Percentiles rank a stretch among this genome's conserved stretches.
phyloP scores from a whole-genome alignment of 2,113 vertebrate species.

The Talpa occidentalis region DNA sequence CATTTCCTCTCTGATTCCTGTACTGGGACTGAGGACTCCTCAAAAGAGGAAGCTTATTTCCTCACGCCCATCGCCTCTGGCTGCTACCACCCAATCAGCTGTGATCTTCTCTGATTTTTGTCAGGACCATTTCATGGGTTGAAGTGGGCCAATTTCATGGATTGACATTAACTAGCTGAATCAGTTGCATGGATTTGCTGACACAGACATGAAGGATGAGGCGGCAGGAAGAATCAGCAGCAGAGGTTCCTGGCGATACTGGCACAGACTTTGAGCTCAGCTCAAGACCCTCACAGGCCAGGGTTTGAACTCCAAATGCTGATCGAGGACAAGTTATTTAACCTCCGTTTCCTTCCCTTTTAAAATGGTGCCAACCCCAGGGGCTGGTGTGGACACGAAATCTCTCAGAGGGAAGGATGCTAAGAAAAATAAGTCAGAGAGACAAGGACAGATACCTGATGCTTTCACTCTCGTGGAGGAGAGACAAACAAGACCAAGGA shows the following conservation, averaged over 20 bases:
- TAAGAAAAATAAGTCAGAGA: no score
- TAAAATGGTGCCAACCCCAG: neutral
- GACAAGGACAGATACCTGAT: no score
- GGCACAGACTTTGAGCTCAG: neutral
- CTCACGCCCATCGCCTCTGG: no score
- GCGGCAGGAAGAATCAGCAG: neutral
- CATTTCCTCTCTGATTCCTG: neutral
- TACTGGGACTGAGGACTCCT: fast-evolving
- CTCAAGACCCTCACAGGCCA: neutral
- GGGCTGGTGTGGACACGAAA: no score
- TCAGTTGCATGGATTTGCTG: neutral
- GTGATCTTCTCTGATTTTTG: neutral
- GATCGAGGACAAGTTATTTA: neutral
- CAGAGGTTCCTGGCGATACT: neutral
- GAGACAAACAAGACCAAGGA: no score
- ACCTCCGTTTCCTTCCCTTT: neutral
- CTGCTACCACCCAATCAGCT: no score
- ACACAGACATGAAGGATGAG: fast-evolving
- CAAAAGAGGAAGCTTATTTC: no score
- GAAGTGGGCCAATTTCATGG: neutral
- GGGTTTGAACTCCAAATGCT: neutral
- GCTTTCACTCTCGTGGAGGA: no score
- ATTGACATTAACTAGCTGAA: no score
- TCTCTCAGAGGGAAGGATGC: no score
- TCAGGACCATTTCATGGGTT: neutral